Conservation (phyloP, 2,797 vertebrate genomes). For the Apogon talboti region DNA sequence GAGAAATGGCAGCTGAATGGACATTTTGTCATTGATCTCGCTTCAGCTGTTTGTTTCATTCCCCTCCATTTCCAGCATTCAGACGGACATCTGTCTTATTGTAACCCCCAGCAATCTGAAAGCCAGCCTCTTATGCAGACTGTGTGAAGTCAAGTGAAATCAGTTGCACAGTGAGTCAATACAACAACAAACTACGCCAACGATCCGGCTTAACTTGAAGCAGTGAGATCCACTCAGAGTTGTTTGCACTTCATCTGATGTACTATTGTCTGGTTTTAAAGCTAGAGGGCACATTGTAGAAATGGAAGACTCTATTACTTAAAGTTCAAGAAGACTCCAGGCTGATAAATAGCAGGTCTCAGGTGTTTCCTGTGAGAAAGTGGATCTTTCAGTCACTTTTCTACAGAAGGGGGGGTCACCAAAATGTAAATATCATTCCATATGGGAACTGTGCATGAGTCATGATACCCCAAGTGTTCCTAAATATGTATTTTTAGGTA, state of each 20-base stretch:
- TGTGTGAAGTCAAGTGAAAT: conserved; percentile 48
- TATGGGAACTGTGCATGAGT: no score
- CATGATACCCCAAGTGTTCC: no score
- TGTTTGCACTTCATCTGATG: conserved; percentile 7
- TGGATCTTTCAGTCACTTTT: no score
- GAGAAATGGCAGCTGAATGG: background rate
- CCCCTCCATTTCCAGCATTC: conserved; percentile 16
- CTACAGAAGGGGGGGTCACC: no score
- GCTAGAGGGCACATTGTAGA: no score
- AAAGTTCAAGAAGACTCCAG: no score
- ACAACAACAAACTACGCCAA: conserved; percentile 23
- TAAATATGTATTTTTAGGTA: no score
- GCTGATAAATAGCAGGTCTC: no score
- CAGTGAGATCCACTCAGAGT: conserved; percentile 26
- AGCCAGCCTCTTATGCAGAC: conserved; percentile 27
- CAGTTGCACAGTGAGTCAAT: conserved; percentile 47
- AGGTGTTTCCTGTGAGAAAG: no score
- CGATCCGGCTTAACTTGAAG: conserved; percentile 30
- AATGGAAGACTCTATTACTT: no score
- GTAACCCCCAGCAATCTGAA: conserved; percentile 17
- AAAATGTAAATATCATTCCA: no score
- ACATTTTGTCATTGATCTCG: conserved; percentile 24
- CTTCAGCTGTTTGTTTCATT: conserved; percentile 16
- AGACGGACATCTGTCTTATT: conserved; percentile 29
- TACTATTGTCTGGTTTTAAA: conserved; percentile 12